Base-by-base conservation (phyloP, 1,140 invertebrate genomes). In the Maconellicoccus hirsutus region DNA sequence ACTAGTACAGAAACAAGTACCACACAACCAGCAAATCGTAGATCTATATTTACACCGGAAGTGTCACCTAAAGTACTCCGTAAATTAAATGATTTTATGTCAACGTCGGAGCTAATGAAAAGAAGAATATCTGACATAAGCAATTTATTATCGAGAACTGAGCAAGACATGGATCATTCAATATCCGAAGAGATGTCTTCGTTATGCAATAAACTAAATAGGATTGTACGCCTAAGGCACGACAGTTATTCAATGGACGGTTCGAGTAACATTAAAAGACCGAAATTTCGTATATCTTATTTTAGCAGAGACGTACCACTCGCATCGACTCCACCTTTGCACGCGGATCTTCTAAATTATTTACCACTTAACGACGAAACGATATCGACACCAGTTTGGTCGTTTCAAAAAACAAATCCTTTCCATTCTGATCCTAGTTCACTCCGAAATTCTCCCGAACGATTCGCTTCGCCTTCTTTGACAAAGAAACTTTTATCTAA, bases 231-330 rank as follows among this genome's bases (percentile, higher is more conserved):
- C 8, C 25, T 66, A 23, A 66, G 61, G 22, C 61, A 66, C 8
- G 25, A 66, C 61, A 66, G 61, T 16, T 25, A 25, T 19, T 66
- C 61, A 23, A 26, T 25, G 25, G 25, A 26, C 4, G 22, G 10
- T 22, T 8, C 19, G 2, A 4, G 3, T 23, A 3, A 22, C 16
- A 3, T 26, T 16, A 66, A 66, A 25, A 66, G 76, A 26, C 74
- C 74, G 14, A 77, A 77, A 72, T 76, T 73, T 63, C 72, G 74
- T 33, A 39, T 77, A 52, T 76, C 76, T 14, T 72, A 73, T 71
- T 71, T 76, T 21, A 76, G 75, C 59, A 63, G 75, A 72, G 75
- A 77, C 70, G 76, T 77, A 16, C 74, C 75, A 0, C 22, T 66
- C 7, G 69, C 73, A 12, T 70, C 71, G 8, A 72, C 75, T 22